These are phyloP conservation scores for Drosophila kokeensis DNA, from an alignment of 2,888 invertebrate species.

Conservation along the genomic window DNA sequence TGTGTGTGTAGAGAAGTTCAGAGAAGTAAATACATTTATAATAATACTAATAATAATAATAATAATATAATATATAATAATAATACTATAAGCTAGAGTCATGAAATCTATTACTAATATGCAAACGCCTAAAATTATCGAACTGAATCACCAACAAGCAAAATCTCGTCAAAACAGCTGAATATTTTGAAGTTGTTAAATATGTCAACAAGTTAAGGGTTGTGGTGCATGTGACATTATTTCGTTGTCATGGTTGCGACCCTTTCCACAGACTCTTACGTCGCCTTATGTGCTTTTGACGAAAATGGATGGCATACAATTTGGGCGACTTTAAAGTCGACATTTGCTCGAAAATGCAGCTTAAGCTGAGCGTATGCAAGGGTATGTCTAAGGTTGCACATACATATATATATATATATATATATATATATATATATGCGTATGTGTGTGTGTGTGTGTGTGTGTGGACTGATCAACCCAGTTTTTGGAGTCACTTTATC, in stretches of 20 bases:
- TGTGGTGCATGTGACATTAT: background rate
- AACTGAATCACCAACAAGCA: background rate
- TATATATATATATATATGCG: background rate
- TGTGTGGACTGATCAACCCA: constrained; percentile 65
- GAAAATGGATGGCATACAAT: constrained; percentile 49
- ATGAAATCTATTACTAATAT: too few relatives aligned
- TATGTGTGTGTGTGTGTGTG: constrained; percentile 14
- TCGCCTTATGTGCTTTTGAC: constrained; percentile 42
- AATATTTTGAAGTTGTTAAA: background rate
- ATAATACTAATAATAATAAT: too few relatives aligned
- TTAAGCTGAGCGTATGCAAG: background rate
- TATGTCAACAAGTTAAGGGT: background rate
- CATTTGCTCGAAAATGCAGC: constrained; percentile 1
- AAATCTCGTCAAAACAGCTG: background rate
- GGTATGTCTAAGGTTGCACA: background rate
- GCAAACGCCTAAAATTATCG: background rate
- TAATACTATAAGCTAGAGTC: too few relatives aligned
- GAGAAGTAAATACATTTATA: too few relatives aligned
- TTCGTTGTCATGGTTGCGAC: constrained; percentile 6
- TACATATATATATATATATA: too few relatives aligned
- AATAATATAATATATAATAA: too few relatives aligned
- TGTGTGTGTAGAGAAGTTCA: too few relatives aligned
- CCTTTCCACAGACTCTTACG: constrained; percentile 1
- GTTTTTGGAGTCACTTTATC: constrained; percentile 71
- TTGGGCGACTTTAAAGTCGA: constrained; percentile 34